Conservation (phyloP, 2,113 vertebrate species). For the Osmerus mordax region DNA sequence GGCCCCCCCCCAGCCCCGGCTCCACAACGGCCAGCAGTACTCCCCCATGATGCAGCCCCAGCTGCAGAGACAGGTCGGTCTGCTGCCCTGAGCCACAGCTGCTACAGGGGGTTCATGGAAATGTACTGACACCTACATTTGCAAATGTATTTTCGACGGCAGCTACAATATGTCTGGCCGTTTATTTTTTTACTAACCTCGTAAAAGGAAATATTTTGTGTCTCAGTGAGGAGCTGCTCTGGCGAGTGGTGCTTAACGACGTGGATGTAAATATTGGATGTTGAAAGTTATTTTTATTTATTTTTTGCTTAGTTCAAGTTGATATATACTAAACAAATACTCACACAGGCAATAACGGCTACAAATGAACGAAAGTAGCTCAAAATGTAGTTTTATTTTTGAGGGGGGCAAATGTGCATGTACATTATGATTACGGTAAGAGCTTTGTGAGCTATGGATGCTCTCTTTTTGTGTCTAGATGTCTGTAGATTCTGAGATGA, state of each 20-base stretch:
- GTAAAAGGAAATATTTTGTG: no score
- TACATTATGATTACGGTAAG: conserved; percentile 40
- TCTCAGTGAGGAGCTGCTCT: no score
- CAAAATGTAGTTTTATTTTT: no score
- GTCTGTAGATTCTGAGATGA: conserved; percentile 75
- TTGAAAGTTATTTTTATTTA: no score
- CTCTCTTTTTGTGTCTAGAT: conserved; percentile 71
- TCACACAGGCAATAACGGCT: no score
- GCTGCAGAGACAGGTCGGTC: conserved; percentile 95
- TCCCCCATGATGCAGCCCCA: conserved; percentile 96
- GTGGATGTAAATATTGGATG: neutral
- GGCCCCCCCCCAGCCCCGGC: conserved; percentile 79
- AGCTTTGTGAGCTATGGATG: conserved; percentile 50
- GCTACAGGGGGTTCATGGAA: neutral
- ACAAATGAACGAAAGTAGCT: no score
- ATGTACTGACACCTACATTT: no score
- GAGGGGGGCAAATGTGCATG: conserved; percentile 23
- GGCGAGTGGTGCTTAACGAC: neutral
- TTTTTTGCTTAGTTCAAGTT: no score
- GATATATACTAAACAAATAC: no score
- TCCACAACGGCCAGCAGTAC: conserved; percentile 88
- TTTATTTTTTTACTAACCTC: no score
- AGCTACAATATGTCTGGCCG: no score
- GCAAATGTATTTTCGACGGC: no score
- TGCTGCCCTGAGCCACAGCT: neutral